phyloP scores from a whole-genome alignment of 64 coral and sea anemone genomes.

The Pocillopora damicornis region DNA sequence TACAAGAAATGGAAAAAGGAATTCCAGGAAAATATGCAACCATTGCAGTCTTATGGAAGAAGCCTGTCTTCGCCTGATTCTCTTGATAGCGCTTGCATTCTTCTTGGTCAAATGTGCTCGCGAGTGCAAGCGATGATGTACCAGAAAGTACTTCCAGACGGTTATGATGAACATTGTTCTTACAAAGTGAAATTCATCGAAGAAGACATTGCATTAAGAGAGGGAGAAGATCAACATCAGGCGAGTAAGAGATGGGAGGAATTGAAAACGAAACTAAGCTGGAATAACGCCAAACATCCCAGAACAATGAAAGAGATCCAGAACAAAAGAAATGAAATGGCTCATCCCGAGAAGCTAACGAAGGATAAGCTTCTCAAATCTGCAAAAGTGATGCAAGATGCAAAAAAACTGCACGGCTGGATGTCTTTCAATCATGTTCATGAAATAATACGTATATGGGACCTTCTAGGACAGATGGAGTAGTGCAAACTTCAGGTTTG shows the following conservation, averaged over 20 bases:
- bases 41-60: not conserved
- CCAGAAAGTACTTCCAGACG: constrained; percentile 5
- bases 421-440: no score
- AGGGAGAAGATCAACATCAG: not conserved
- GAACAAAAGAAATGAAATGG: not conserved
- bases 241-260: not conserved
- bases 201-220: not conserved
- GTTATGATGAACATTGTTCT: not conserved
- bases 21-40: not conserved
- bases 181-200: constrained; percentile 22
- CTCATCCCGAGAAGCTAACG: not conserved
- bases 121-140: constrained; percentile 32
- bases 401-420: not conserved
- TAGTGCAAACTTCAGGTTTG: no score
- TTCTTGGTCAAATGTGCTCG: constrained; percentile 5
- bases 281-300: not conserved
- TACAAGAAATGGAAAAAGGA: not conserved
- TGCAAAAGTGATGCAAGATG: not conserved
- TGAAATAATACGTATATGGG: no score
- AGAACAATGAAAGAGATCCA: not conserved
- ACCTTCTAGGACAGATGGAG: no score
- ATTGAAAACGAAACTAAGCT: not conserved
- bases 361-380: not conserved
- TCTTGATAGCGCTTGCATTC: not conserved
- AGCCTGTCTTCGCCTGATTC: not conserved